Conservation (phyloP, 2,113 vertebrate genomes). For the Pyrgilauda ruficollis region DNA sequence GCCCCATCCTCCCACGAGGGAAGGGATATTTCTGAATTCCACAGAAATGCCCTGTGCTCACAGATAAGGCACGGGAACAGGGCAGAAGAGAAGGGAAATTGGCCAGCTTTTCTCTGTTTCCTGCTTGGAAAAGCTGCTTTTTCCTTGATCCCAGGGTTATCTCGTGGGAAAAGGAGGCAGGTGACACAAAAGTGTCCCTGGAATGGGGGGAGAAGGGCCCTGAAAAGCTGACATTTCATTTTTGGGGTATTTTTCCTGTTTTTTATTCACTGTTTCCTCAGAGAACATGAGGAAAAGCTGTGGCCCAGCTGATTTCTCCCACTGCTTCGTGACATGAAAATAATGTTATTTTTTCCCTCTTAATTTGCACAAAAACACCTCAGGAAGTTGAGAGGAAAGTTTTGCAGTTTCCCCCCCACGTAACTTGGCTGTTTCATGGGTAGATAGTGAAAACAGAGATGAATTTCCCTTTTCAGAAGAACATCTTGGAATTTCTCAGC, state of each 20-base stretch:
- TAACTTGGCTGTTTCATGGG: background rate
- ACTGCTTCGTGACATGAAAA: background rate
- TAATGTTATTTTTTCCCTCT: background rate
- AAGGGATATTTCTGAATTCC: background rate
- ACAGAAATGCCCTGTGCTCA: background rate
- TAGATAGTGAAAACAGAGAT: background rate
- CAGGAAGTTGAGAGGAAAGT: background rate
- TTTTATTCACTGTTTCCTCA: background rate
- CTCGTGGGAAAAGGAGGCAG: background rate
- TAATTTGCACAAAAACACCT: background rate
- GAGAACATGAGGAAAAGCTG: background rate
- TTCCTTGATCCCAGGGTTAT: constrained; percentile 15
- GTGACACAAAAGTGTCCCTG: background rate
- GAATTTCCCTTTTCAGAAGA: background rate
- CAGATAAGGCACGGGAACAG: background rate
- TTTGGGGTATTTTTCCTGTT: constrained; percentile 49
- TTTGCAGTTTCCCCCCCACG: rapidly evolving
- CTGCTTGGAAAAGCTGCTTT: background rate
- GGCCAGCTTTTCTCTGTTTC: constrained; percentile 21
- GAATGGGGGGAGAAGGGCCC: rapidly evolving
- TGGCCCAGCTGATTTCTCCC: background rate
- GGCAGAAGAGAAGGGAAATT: background rate
- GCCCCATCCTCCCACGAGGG: background rate
- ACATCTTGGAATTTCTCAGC: background rate
- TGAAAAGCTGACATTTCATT: constrained; percentile 19